Base-by-base conservation (phyloP, 2,888 invertebrate genomes). In the Cenopis cana region DNA sequence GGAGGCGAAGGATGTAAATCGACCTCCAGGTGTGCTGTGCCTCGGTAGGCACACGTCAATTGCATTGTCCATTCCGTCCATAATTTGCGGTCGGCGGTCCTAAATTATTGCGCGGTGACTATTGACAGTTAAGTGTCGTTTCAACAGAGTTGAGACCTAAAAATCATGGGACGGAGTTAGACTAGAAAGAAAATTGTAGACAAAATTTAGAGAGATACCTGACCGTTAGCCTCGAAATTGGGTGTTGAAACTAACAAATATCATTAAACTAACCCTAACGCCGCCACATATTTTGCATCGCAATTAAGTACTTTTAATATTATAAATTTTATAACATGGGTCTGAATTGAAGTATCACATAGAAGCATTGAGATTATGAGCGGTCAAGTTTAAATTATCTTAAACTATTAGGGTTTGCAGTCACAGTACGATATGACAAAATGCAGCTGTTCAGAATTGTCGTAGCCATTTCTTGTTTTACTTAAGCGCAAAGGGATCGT, bases 41-140 rank as follows among this genome's bases (percentile, higher is more conserved):
- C 82, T 59, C 60, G 60, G 65, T 46, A 12, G 20, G 57, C 65
- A 57, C 59, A 46, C 41, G 71, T 61, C 41, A 49, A 36, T 46
- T 54, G 61, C 49, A 67, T 71, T 71, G 66, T 67, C 71, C 67
- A 61, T 56, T 65, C 52, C 38, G 68, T 81, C 81, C 83, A 85
- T 84, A 89, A 83, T 84, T 82, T 74, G 78, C 79, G 77, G 83
- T 82, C 80, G 81, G 80, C 75, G 70, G 69, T 8, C 77, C 76
- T 81, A 81, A 87, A 85, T 86, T 85, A 84, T 83, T 79, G 81
- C 75, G 69, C 38, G 59, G 60, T 38, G 55, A 41, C 36, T 70
- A 66, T 66, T 67, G 70, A 70, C 70, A 60, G 59, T 52, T 69
- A 57, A 59, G 64, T 50, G 59, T 68, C 41, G 52, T 65, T 65